These are phyloP conservation scores for Nudaria mundana DNA, from an alignment of 2,888 invertebrate species.

Conservation along the genomic window DNA sequence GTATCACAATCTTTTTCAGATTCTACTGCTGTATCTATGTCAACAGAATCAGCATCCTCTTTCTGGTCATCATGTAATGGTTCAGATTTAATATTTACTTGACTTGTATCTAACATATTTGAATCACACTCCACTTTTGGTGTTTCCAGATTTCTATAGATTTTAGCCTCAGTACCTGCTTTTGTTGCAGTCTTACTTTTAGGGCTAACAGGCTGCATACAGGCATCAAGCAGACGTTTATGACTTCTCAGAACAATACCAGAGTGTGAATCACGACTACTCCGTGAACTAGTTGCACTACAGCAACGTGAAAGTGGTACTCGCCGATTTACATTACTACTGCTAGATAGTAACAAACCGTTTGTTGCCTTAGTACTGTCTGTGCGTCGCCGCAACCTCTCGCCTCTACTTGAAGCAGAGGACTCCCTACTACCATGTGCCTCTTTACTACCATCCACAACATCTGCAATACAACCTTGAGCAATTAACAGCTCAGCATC, in stretches of 20 bases:
- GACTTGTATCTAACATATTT: slow-evolving; percentile 46
- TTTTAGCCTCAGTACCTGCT: slow-evolving; percentile 48
- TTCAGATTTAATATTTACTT: slow-evolving; percentile 48
- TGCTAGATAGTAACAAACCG: slow-evolving; percentile 49
- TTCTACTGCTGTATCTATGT: slow-evolving; percentile 42
- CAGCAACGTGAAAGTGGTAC: slow-evolving; percentile 65
- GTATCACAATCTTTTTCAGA: slow-evolving; percentile 51
- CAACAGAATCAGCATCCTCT: slow-evolving; percentile 40
- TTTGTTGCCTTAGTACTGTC: slow-evolving; percentile 55
- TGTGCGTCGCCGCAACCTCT: slow-evolving; percentile 56
- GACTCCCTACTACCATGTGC: slow-evolving; percentile 69
- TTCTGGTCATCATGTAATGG: slow-evolving; percentile 38
- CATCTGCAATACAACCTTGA: slow-evolving; percentile 88
- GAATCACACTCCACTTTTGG: slow-evolving; percentile 57
- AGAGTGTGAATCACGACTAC: slow-evolving; percentile 69
- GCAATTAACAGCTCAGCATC: slow-evolving; percentile 93
- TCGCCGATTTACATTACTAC: slow-evolving; percentile 39
- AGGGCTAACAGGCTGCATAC: slow-evolving; percentile 47
- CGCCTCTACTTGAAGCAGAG: slow-evolving; percentile 66
- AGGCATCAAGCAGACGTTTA: slow-evolving; percentile 74
- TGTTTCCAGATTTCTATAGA: slow-evolving; percentile 49
- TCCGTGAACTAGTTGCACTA: slow-evolving; percentile 74
- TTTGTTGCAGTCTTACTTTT: slow-evolving; percentile 57
- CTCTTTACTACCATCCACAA: slow-evolving; percentile 73
- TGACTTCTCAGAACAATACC: slow-evolving; percentile 84